Conservation (phyloP, 2,888 invertebrate genomes). For the Ephialtes manifestator region DNA sequence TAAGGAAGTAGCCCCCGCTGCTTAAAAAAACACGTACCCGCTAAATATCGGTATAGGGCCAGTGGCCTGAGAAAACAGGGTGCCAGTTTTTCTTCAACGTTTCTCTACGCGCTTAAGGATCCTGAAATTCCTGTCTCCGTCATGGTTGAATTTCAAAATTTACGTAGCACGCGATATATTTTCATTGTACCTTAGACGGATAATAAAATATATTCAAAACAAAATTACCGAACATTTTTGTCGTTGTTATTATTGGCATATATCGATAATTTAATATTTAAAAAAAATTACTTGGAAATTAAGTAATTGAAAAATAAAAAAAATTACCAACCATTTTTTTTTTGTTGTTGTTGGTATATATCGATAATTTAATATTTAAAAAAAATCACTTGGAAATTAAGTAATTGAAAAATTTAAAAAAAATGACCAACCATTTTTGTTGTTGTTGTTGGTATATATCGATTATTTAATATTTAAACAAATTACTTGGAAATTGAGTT, state of each 20-base stretch:
- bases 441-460: too few species aligned
- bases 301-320: too few species aligned
- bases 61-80: slow-evolving; percentile 84
- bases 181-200: background rate
- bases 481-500: too few species aligned
- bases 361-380: too few species aligned
- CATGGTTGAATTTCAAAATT: background rate
- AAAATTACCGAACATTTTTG: background rate
- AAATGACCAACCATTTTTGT: background rate
- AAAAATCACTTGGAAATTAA: too few species aligned
- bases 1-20: slow-evolving; percentile 85
- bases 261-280: too few species aligned
- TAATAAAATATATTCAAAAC: slow-evolving; percentile 6
- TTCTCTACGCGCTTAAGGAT: slow-evolving; percentile 28
- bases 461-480: too few species aligned
- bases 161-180: slow-evolving; percentile 1
- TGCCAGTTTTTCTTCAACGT: slow-evolving; percentile 44
- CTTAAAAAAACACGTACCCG: slow-evolving; percentile 84
- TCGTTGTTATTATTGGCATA: too few species aligned
- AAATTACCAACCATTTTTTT: too few species aligned
- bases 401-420: too few species aligned
- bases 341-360: too few species aligned
- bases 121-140: slow-evolving; percentile 38
- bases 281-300: too few species aligned
- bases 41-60: slow-evolving; percentile 82